Base-by-base conservation (phyloP, 2,888 invertebrate species). In the Lordiphosa fenestrarum region DNA sequence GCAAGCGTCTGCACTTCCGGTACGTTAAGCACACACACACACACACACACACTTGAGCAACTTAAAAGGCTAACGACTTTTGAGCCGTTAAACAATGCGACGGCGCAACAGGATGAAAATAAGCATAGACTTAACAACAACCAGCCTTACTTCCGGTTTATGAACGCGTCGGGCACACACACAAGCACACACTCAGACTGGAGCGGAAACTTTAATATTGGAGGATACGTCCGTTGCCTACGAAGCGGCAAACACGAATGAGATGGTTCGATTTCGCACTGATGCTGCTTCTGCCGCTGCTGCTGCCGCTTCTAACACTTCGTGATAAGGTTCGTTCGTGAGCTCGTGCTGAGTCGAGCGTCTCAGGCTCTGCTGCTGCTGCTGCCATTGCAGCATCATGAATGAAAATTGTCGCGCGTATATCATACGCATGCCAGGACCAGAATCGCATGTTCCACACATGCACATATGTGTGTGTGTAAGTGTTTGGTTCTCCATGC, bases 101-200 rank as follows among this genome's bases (percentile, higher is more conserved):
- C 85, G 85, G 80, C 80, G 80, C 85, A 83, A 73, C 85, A 73
- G 84, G 76, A 78, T 82, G 23, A 60, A 56, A 35, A 40, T 53
- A 21, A 42, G 30, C 38, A 37, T 35, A 25, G 37, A 40, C 53
- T 59, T 58, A 67, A 46, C 52, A 51, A 37, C 25, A 68, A 60
- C 62, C 67, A 72, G 74, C 65, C 80, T 80, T 84, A 83, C 84
- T 85, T 81, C 77, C 85, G 77, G 69, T 72, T 73, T 41, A 15
- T 50, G 51, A 30, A 44, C 30, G 42, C 42, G 42, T 42, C 81
- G 66, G 61, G 66, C 30, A 59, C 51, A 51, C 55, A 48, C 52
- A 52, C 44, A 56, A 46, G 59, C 9, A 46, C 19, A 49, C 62
- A 53, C 9, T 9, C 30, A 62, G 55, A 51, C 23, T 13, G 61